Evolutionary conservation across 2,888 invertebrate genomes (phyloP).

Genomic region (Gastrophysa polygoni): DNA sequence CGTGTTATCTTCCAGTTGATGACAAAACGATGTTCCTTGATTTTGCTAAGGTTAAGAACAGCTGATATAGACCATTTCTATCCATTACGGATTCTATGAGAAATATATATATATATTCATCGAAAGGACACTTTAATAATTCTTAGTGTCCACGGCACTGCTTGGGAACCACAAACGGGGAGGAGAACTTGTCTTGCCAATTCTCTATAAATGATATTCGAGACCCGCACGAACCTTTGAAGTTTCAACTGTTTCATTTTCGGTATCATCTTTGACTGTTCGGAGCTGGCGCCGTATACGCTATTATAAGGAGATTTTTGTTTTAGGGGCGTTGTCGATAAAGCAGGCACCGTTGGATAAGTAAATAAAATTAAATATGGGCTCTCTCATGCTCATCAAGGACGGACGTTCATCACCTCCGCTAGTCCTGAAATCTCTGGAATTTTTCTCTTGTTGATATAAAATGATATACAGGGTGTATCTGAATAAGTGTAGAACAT

Average conservation of each 20-base stretch:
- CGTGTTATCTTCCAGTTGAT: too few species aligned
- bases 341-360: conserved; percentile 51
- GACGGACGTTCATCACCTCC: neutral
- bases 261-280: conserved; percentile 19
- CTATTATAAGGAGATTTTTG: conserved; percentile 52
- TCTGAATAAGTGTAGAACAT: too few species aligned
- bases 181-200: conserved; percentile 12
- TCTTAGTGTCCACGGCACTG: neutral
- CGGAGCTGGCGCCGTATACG: conserved; percentile 44
- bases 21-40: too few species aligned
- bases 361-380: conserved; percentile 55
- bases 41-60: too few species aligned
- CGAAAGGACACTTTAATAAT: neutral
- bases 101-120: too few species aligned
- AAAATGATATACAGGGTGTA: too few species aligned
- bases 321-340: conserved; percentile 51
- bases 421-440: neutral
- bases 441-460: too few species aligned
- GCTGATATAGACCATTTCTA: too few species aligned
- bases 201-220: conserved; percentile 13
- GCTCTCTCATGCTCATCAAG: conserved; percentile 36
- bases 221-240: conserved; percentile 23
- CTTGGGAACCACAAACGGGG: conserved; percentile 6
- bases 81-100: too few species aligned
- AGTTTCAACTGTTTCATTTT: conserved; percentile 30